Evolutionary conservation across 2,888 invertebrate genomes (phyloP), one percentile per base, ranked within the genome.

Genomic region (Eupithecia abbreviata): DNA sequence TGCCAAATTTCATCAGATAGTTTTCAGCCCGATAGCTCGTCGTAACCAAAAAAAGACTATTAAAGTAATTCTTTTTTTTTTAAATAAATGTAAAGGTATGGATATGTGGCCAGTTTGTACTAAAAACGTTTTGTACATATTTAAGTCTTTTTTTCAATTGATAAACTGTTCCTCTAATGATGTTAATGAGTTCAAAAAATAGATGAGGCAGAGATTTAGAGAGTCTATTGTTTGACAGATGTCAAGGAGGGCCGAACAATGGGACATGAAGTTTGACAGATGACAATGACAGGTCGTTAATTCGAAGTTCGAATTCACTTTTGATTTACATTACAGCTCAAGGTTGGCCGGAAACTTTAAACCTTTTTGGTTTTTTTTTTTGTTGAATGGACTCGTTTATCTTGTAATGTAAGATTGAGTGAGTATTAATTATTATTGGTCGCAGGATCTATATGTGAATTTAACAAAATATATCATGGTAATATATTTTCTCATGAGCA

Each of bases 241-340:
- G 81, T 83, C 83, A 80, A 81, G 82, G 81, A 75, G 81, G 71
- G 77, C 74, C 68, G 55, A 74, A 84, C 82, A 84, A 84, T 82
- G 76, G 79, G 71, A 78, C 79, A 75, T 77, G 74, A 77, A 68
- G 71, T 70, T 71, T 81, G 79, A 80, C 79, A 74, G 75, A 76
- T 81, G 80, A 77, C 79, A 79, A 72, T 81, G 80, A 77, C 80
- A 79, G 74, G 66, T 76, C 78, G 51, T 77, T 77, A 43, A 79
- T 66, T 80, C 74, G 74, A 74, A 62, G 62, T 62, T 62, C 12
- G 30, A 62, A 41, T 42, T 65, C 15, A 18, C 68, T 62, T 77
- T 73, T 80, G 76, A 79, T 73, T 77, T 74, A 73, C 74, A 71
- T 77, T 74, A 73, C 74, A 71, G 72, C 76, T 79, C 82, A 81